phyloP scores from a whole-genome alignment of 2,888 invertebrate genomes.

The Drosophila mettleri region DNA sequence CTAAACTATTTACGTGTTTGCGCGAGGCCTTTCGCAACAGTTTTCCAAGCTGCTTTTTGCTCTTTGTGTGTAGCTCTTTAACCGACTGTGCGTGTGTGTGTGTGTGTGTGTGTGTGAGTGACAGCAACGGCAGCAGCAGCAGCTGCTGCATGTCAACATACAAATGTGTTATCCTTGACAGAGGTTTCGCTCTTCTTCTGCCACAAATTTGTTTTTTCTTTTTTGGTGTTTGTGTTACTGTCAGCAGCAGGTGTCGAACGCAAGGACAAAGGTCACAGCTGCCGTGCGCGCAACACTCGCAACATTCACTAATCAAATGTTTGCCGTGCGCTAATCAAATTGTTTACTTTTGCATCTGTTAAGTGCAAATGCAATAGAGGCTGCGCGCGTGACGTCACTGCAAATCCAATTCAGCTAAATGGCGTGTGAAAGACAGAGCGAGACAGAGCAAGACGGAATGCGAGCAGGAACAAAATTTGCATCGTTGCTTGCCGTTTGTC shows the following conservation, averaged over 20 bases:
- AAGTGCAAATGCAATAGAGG: slow-evolving; percentile 29
- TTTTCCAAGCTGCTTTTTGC: slow-evolving; percentile 25
- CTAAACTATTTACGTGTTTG: slow-evolving; percentile 67
- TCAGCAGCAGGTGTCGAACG: slow-evolving; percentile 69
- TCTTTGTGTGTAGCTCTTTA: slow-evolving; percentile 49
- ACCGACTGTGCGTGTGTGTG: slow-evolving; percentile 54
- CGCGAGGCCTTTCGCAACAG: slow-evolving; percentile 60
- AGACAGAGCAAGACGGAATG: not conserved
- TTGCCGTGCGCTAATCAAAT: slow-evolving; percentile 39
- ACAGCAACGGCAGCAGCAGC: slow-evolving; percentile 61
- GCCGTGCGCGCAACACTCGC: slow-evolving; percentile 45
- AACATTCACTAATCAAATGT: slow-evolving; percentile 61
- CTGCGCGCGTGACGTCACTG: slow-evolving; percentile 7
- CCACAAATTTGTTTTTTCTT: not conserved
- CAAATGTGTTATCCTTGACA: slow-evolving; percentile 60
- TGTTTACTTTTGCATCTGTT: slow-evolving; percentile 41
- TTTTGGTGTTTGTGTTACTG: slow-evolving; percentile 55
- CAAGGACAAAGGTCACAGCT: slow-evolving; percentile 48
- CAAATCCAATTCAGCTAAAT: slow-evolving; percentile 24
- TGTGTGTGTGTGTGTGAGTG: slow-evolving; percentile 49
- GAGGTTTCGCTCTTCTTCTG: slow-evolving; percentile 59
- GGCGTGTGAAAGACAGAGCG: not conserved
- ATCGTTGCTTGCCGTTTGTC: not conserved
- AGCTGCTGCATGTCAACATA: slow-evolving; percentile 35
- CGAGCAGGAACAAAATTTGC: slow-evolving; percentile 9